Percentiles rank a stretch among this genome's conserved stretches.
Conservation (phyloP, 23 tunicate genomes). For the Halocynthia aurantium region DNA sequence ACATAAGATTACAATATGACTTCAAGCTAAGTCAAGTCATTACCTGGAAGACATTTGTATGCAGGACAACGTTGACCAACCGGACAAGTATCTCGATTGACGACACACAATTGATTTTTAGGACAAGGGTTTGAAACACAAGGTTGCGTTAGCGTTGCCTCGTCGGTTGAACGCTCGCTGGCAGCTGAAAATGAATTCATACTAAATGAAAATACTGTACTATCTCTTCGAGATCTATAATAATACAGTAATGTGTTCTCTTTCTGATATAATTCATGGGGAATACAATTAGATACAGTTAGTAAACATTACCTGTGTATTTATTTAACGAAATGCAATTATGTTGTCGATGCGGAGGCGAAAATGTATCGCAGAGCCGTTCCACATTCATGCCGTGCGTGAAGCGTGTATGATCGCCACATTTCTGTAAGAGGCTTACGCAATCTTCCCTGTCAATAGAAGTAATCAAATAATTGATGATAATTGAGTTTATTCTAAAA, state of each 20-base stretch:
- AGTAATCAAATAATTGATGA: neutral
- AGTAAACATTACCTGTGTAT: slow-evolving; percentile 42
- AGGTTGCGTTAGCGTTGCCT: slow-evolving; percentile 48
- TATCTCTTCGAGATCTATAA: no score
- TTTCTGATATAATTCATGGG: neutral
- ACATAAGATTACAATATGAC: neutral
- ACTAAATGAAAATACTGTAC: no score
- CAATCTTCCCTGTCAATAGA: slow-evolving; percentile 44
- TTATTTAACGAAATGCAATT: slow-evolving; percentile 49
- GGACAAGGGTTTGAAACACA: slow-evolving; percentile 70
- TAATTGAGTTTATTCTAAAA: neutral
- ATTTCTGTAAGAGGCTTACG: slow-evolving; percentile 42
- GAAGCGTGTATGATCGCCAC: slow-evolving; percentile 46
- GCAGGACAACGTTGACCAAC: slow-evolving; percentile 30
- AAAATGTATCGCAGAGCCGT: slow-evolving; percentile 44
- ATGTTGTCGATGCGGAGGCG: slow-evolving; percentile 43
- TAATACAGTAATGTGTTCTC: neutral
- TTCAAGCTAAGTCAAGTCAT: no score
- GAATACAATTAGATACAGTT: neutral
- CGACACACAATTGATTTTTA: slow-evolving; percentile 50
- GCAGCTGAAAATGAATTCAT: neutral
- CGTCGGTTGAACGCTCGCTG: slow-evolving; percentile 3
- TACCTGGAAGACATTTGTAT: slow-evolving; percentile 56
- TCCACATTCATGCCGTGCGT: slow-evolving; percentile 21
- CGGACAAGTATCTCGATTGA: slow-evolving; percentile 48